phyloP scores from a whole-genome alignment of 1,140 invertebrate species.

The Microplitis demolitor region DNA sequence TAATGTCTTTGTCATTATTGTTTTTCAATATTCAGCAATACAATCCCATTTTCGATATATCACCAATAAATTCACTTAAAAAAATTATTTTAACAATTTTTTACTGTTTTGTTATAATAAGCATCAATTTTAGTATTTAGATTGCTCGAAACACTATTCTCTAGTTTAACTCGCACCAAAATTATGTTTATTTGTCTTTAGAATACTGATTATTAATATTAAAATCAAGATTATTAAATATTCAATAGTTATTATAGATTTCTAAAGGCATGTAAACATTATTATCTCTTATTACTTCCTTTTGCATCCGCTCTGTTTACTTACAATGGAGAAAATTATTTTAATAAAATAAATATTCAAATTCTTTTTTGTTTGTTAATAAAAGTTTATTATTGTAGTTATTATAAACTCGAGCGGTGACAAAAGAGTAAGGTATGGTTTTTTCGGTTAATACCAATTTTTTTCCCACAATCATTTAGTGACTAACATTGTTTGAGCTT shows the following conservation, averaged over 20 bases:
- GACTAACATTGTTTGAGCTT: slow-evolving; percentile 65
- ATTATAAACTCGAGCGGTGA: slow-evolving; percentile 37
- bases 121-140: neutral
- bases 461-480: slow-evolving; percentile 61
- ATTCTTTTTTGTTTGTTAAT: neutral
- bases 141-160: slow-evolving; percentile 38
- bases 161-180: slow-evolving; percentile 37
- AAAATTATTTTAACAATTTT: neutral
- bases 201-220: slow-evolving; percentile 8
- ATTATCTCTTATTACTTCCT: slow-evolving; percentile 41
- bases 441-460: slow-evolving; percentile 47
- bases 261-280: slow-evolving; percentile 34
- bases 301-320: slow-evolving; percentile 38
- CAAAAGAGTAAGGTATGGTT: slow-evolving; percentile 47
- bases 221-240: neutral
- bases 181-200: slow-evolving; percentile 24
- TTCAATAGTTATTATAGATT: slow-evolving; percentile 18
- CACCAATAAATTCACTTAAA: neutral
- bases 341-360: neutral
- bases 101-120: neutral
- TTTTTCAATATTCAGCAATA: neutral
- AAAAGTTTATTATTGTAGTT: slow-evolving; percentile 19
- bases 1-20: neutral
- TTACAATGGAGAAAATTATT: slow-evolving; percentile 12
- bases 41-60: neutral